Base-by-base conservation (phyloP, 2,888 invertebrate species). In the Peribatodes rhomboidaria region DNA sequence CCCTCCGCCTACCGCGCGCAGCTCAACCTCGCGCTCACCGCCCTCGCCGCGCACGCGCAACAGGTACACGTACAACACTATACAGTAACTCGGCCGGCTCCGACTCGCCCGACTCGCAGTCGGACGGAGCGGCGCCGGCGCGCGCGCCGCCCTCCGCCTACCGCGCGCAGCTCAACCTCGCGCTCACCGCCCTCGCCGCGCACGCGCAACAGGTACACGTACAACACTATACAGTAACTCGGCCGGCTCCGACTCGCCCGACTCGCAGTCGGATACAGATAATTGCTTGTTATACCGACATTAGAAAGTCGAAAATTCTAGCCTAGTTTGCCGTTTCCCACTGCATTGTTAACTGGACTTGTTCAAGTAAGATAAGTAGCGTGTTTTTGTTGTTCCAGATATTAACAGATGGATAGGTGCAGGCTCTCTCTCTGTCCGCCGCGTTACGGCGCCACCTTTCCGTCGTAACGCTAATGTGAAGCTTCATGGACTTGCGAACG, bases 131-230 rank as follows among this genome's bases (percentile, higher is more conserved):
- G 75, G 14, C 59, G 52, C 35, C 68, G 63, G 63, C 68, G 10
- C 71, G 64, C 22, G 46, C 59, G 37, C 55, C 62, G 62, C 61
- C 20, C 52, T 31, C 67, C 65, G 74, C 68, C 65, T 77, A 70
- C 73, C 74, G 77, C 68, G 72, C 83, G 65, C 75, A 75, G 55
- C 69, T 83, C 37, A 61, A 78, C 59, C 74, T 71, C 31, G 83
- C 81, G 31, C 67, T 84, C 59, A 79, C 77, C 54, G 78, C 81
- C 27, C 79, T 87, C 46, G 75, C 78, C 61, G 73, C 72, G 18
- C 42, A 68, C 72, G 68, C 75, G 52, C 72, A 71, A 18, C 74
- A 71, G 41, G 67, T 68, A 20, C 27, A 6, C 27, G 67, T 68
- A 20, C 27, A 6, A 2, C 27, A 27, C 27, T 27, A 27, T 2